Conservation (phyloP, 2,888 invertebrate genomes). For the Pristionchus mayeri region DNA sequence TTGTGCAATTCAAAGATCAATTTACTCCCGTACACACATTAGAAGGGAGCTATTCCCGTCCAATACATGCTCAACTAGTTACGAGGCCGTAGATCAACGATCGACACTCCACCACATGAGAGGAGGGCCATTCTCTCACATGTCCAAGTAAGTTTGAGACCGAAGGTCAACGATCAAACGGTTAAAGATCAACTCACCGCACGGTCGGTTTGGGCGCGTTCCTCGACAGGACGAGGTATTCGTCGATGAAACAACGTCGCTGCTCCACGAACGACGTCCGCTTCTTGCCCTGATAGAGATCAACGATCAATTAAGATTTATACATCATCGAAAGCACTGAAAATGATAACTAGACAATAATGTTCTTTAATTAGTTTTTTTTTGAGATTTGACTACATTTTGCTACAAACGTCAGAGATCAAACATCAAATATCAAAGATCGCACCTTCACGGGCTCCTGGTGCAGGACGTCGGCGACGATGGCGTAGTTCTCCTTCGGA, state of each 20-base stretch:
- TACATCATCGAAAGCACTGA: neutral
- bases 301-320: neutral
- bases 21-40: too few relatives aligned
- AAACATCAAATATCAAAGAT: neutral
- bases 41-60: too few relatives aligned
- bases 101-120: too few relatives aligned
- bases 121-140: too few relatives aligned
- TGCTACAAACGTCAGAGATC: neutral
- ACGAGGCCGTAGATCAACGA: too few relatives aligned
- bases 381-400: too few relatives aligned
- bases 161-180: too few relatives aligned
- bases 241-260: constrained; percentile 6
- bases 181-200: constrained; percentile 32
- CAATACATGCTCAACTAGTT: too few relatives aligned
- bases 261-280: constrained; percentile 17
- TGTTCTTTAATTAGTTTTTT: too few relatives aligned
- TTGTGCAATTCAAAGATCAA: too few relatives aligned
- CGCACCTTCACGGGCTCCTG: neutral
- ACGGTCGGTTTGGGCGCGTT: neutral
- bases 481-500: constrained; percentile 64
- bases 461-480: constrained; percentile 52
- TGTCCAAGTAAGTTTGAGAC: too few relatives aligned
- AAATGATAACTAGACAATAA: too few relatives aligned
- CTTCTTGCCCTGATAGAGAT: constrained; percentile 7
- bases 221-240: constrained; percentile 25